Base-by-base conservation (phyloP, 2,888 invertebrate genomes). In the Athalia cordata region DNA sequence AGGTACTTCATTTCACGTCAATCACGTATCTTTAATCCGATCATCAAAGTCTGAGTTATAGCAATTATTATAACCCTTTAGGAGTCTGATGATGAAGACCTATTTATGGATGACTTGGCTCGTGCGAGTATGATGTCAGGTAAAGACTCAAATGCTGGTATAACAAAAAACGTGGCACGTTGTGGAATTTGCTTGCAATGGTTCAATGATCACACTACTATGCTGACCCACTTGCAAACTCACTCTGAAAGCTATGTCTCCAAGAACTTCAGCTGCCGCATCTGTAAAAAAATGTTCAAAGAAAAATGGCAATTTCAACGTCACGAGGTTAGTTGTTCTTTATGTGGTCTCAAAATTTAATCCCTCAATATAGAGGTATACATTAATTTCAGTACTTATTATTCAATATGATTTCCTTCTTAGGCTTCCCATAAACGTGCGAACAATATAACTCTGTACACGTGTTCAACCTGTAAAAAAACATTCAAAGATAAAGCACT, bases 191-290 rank as follows among this genome's bases (percentile, higher is more conserved):
- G 87, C 77, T 80, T 83, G 49, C 83, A 86, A 76, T 88, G 87
- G 87, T 88, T 88, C 52, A 85, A 82, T 66, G 86, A 88, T 79
- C 87, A 86, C 47, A 86, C 87, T n/a, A 86, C 87, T 4, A 87
- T 88, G 87, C 80, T 88, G 74, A 83, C 82, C 59, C 88, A 88
- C 81, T 81, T 87, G 50, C 85, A 86, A 76, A 87, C 87, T 29
- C 88, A 87, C 78, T 85, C 88, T 4, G 87, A 87, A 11, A 85
- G 81, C 75, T 82, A 84, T 15, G 81, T 82, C 9, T 81, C 82
- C 50, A 87, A 87, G 74, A 87, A 77, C 68, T 88, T 85, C 45
- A 81, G 66, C 57, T 88, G 88, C 78, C 80, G 82, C 15, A 75
- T 84, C 11, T 88, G 88, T 81, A 86, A 84, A 76, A 88, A 88